Percentiles rank a stretch among this genome's conserved stretches.
phyloP scores from a whole-genome alignment of 1,140 invertebrate species.

The Sarcophaga bullata region DNA sequence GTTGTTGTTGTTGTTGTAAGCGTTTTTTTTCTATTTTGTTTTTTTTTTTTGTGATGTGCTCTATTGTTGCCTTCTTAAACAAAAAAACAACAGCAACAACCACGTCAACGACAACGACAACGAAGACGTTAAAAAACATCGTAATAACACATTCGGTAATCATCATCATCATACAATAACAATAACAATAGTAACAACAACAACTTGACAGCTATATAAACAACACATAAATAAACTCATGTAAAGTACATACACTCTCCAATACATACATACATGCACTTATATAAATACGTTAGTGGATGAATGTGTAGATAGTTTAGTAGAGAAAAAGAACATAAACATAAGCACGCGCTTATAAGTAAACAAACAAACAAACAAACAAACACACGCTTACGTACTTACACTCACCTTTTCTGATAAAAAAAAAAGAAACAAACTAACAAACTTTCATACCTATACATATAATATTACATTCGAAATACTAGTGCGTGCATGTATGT shows the following conservation, averaged over 20 bases:
- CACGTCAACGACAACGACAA: background rate
- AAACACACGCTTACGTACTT: too few species aligned
- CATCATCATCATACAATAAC: slow-evolving; percentile 29
- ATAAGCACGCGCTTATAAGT: slow-evolving; percentile 32
- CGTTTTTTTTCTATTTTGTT: too few species aligned
- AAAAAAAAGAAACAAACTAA: too few species aligned
- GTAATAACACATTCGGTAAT: slow-evolving; percentile 33
- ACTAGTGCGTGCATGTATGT: too few species aligned
- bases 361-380: background rate
- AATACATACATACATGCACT: background rate
- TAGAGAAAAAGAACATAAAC: background rate
- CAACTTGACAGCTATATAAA: background rate
- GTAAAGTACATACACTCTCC: background rate
- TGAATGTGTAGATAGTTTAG: too few species aligned
- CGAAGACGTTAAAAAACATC: background rate
- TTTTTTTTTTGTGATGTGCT: too few species aligned
- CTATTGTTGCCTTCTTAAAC: background rate
- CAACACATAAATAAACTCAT: background rate
- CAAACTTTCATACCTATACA: background rate
- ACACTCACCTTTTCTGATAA: too few species aligned
- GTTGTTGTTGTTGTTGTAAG: too few species aligned
- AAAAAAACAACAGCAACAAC: slow-evolving; percentile 14
- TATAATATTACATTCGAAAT: too few species aligned
- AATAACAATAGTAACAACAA: background rate
- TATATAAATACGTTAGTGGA: too few species aligned